Evolutionary conservation across 2,113 vertebrate species (phyloP).

Genomic region (Entelurus aequoreus): DNA sequence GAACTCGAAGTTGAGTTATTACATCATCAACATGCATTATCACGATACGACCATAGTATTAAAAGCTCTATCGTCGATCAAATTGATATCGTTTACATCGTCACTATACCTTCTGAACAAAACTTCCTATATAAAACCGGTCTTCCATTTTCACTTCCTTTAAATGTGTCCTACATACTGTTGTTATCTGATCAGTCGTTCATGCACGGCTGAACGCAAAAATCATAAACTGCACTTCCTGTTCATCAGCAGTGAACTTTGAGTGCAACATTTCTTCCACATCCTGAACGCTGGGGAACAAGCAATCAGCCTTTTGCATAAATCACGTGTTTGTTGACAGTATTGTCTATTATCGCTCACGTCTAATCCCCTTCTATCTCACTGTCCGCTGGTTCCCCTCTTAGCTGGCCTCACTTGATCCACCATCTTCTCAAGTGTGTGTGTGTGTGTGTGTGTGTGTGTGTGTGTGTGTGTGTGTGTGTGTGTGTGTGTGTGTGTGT

Average conservation of each 20-base stretch:
- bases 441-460: constrained; percentile 13
- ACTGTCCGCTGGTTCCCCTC: constrained; percentile 23
- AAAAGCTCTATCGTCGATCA: too few species aligned
- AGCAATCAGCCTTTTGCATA: constrained; percentile 31
- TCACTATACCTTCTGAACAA: too few species aligned
- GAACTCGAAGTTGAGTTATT: too few species aligned
- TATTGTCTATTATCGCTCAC: constrained; percentile 48
- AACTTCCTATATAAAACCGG: too few species aligned
- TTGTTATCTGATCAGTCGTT: background rate
- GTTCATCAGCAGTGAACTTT: constrained; percentile 5
- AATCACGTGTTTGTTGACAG: constrained; percentile 46
- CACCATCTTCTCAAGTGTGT: background rate
- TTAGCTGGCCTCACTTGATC: constrained; percentile 31
- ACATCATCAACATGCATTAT: too few species aligned
- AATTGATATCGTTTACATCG: too few species aligned
- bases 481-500: too few species aligned
- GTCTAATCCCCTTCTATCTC: constrained; percentile 11
- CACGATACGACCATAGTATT: too few species aligned
- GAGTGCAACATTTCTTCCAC: constrained; percentile 28
- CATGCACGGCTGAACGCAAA: background rate
- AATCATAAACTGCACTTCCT: background rate
- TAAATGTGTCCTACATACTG: too few species aligned
- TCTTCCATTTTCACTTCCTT: too few species aligned
- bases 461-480: too few species aligned
- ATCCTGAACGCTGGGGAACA: constrained; percentile 37